Evolutionary conservation across 2,888 invertebrate genomes (phyloP).

Genomic region (Heterodera filipjevi): DNA sequence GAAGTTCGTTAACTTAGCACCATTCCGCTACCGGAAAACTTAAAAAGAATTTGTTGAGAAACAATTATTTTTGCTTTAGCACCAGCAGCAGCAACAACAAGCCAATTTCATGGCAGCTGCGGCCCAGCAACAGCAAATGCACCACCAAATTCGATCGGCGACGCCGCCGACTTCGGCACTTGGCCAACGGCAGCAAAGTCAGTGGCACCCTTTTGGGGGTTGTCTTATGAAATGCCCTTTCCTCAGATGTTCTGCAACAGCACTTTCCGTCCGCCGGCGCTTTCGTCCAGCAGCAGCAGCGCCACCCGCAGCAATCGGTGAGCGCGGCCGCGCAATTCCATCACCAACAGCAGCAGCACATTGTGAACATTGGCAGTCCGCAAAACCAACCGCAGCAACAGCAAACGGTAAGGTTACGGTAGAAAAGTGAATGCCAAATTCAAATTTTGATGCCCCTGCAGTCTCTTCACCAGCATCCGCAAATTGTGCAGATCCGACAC

Average conservation of each 20-base stretch:
- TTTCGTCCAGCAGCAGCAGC: neutral
- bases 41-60: no score
- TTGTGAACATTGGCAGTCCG: constrained; percentile 6
- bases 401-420: neutral
- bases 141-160: constrained; percentile 24
- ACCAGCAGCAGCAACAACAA: neutral
- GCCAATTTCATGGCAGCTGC: constrained; percentile 7
- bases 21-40: no score
- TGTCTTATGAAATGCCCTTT: no score
- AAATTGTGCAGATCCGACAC: no score
- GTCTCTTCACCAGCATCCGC: constrained; percentile 10
- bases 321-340: constrained; percentile 1
- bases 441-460: neutral
- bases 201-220: neutral
- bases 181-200: constrained; percentile 5
- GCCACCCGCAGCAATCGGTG: neutral
- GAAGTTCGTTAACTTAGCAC: no score
- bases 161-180: constrained; percentile 19
- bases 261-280: constrained; percentile 7
- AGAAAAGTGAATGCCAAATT: neutral
- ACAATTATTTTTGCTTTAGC: neutral
- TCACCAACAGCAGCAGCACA: constrained; percentile 6
- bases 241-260: constrained; percentile 20
- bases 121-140: constrained; percentile 18
- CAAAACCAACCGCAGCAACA: neutral